Percentiles rank a stretch among this genome's conserved stretches.
Conservation (phyloP, 2,888 invertebrate genomes). For the Hydriomena furcata region DNA sequence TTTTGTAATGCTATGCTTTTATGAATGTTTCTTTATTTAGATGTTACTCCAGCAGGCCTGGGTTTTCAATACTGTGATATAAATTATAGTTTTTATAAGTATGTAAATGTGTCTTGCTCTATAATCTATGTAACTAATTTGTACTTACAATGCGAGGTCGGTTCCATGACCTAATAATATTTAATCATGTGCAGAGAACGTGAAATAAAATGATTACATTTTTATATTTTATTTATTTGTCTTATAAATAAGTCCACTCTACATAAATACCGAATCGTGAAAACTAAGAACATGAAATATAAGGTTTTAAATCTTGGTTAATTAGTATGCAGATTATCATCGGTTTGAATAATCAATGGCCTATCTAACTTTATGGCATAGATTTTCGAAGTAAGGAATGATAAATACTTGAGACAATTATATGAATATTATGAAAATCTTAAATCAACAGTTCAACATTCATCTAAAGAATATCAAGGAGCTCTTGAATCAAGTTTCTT, state of each 20-base stretch:
- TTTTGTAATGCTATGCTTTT: slow-evolving; percentile 9
- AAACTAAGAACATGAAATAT: neutral
- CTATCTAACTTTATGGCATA: too few species aligned
- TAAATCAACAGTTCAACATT: too few species aligned
- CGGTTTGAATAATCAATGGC: too few species aligned
- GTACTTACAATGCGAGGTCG: slow-evolving; percentile 1
- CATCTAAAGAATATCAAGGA: too few species aligned
- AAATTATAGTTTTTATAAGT: slow-evolving; percentile 36
- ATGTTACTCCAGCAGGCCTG: slow-evolving; percentile 30
- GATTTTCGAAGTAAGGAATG: too few species aligned
- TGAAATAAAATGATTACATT: slow-evolving; percentile 23
- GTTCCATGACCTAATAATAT: slow-evolving; percentile 6
- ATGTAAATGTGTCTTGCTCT: slow-evolving; percentile 12
- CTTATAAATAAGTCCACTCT: slow-evolving; percentile 9
- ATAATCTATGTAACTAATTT: too few species aligned
- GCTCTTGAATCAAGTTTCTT: too few species aligned
- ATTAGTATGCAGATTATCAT: too few species aligned
- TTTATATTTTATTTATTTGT: slow-evolving; percentile 14
- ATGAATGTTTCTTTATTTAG: slow-evolving; percentile 13
- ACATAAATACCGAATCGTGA: slow-evolving; percentile 1
- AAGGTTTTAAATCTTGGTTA: neutral
- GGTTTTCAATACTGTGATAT: slow-evolving; percentile 54
- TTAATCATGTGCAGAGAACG: slow-evolving; percentile 21
- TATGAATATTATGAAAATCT: too few species aligned
- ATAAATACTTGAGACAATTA: too few species aligned